Conservation (phyloP, 1,140 invertebrate species). For the Orussus abietinus region DNA sequence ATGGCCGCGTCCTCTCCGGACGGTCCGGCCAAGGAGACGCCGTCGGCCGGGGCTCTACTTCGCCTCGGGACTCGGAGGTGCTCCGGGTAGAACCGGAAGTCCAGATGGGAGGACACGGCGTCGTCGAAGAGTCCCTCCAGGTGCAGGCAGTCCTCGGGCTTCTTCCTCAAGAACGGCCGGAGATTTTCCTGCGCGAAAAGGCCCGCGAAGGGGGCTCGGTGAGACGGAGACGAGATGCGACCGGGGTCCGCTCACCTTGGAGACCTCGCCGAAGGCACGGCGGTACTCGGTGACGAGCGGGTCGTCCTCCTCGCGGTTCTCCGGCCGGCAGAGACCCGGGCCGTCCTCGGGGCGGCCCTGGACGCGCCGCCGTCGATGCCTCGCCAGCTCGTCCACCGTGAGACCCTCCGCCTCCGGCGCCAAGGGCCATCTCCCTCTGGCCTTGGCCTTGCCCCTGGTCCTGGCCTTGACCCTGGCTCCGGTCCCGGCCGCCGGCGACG, state of each 20-base stretch:
- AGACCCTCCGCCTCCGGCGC: conserved; percentile 50
- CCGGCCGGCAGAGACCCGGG: conserved; percentile 21
- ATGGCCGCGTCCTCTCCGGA: conserved; percentile 16
- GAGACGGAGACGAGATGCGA: not conserved
- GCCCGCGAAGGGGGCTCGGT: conserved; percentile 15
- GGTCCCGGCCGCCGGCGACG: conserved; percentile 45
- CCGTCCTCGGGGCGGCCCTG: conserved; percentile 40
- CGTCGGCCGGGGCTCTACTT: conserved; percentile 1
- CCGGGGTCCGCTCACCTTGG: conserved; percentile 8
- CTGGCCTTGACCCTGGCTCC: conserved; percentile 27
- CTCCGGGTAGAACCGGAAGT: not conserved
- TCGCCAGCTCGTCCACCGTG: conserved; percentile 56
- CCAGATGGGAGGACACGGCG: conserved; percentile 2
- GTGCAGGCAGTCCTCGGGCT: conserved; percentile 11
- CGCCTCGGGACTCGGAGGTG: not conserved
- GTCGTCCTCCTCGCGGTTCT: conserved; percentile 18
- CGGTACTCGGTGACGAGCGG: conserved; percentile 41
- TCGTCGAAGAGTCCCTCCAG: conserved; percentile 8
- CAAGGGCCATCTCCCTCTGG: conserved; percentile 41
- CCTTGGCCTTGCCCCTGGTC: conserved; percentile 23
- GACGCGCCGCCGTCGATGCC: conserved; percentile 51
- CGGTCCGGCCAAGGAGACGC: not conserved
- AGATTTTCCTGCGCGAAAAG: conserved; percentile 28
- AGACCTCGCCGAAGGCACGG: conserved; percentile 37
- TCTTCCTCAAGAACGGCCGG: conserved; percentile 13